phyloP scores from a whole-genome alignment of 2,113 vertebrate species.

The Cyanoderma ruficeps region DNA sequence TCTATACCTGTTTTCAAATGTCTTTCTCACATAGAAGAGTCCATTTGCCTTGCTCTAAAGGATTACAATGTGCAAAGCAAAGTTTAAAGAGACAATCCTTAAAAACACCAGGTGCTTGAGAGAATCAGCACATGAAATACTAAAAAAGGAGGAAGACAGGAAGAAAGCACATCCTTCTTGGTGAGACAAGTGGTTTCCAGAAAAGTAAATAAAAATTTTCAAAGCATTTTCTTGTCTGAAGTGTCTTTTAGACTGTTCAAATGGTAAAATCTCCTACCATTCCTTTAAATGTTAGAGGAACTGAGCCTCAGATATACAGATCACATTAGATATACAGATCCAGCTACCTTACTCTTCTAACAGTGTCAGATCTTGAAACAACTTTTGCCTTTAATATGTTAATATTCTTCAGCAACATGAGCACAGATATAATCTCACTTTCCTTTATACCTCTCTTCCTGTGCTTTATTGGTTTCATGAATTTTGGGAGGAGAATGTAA shows the following conservation, averaged over 20 bases:
- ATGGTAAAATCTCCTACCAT: background rate
- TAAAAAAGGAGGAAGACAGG: background rate
- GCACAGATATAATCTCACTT: background rate
- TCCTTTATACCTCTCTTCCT: background rate
- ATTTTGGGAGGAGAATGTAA: background rate
- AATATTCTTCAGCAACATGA: background rate
- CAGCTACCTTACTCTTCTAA: background rate
- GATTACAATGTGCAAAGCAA: background rate
- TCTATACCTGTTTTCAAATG: background rate
- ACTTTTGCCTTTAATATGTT: background rate
- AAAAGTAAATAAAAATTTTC: slow-evolving; percentile 7
- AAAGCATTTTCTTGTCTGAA: background rate
- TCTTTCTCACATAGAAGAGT: background rate
- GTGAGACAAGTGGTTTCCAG: background rate
- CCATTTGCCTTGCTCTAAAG: background rate
- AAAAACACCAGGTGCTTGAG: background rate
- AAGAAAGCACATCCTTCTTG: background rate
- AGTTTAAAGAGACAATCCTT: background rate
- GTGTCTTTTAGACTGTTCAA: background rate
- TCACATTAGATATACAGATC: background rate
- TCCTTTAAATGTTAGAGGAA: background rate
- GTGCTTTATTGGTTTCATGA: background rate
- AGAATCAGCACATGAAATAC: background rate
- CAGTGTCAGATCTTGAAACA: background rate
- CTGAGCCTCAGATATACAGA: background rate